phyloP scores from a whole-genome alignment of 2,113 vertebrate genomes.

The Cephalopterus ornatus region DNA sequence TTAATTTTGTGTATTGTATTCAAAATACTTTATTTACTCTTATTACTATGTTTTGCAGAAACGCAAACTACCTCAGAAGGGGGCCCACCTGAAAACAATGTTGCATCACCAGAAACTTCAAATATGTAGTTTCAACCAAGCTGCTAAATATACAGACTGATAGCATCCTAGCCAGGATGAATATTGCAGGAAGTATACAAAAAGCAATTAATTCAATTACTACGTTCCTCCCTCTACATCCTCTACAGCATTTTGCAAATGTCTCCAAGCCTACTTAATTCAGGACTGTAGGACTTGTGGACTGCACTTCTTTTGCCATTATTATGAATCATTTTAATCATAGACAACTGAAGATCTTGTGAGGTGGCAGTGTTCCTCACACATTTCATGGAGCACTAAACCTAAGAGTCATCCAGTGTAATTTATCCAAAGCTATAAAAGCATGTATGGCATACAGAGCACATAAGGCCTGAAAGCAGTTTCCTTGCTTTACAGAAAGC shows the following conservation, averaged over 20 bases:
- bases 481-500: background rate
- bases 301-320: background rate
- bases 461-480: background rate
- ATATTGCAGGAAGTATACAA: background rate
- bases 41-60: background rate
- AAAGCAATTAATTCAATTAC: background rate
- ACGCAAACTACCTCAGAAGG: background rate
- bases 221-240: background rate
- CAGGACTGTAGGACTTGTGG: background rate
- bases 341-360: background rate
- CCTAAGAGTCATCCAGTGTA: fast-evolving
- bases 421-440: background rate
- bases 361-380: background rate
- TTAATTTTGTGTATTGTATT: background rate
- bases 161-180: background rate
- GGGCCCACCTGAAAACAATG: background rate
- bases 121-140: fast-evolving
- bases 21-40: background rate
- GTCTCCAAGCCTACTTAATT: background rate
- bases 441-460: background rate
- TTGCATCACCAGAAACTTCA: background rate
- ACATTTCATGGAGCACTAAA: background rate
- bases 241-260: background rate
- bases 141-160: background rate
- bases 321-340: background rate